Conservation (phyloP, 1,140 invertebrate genomes). For the Papilio glaucus region DNA sequence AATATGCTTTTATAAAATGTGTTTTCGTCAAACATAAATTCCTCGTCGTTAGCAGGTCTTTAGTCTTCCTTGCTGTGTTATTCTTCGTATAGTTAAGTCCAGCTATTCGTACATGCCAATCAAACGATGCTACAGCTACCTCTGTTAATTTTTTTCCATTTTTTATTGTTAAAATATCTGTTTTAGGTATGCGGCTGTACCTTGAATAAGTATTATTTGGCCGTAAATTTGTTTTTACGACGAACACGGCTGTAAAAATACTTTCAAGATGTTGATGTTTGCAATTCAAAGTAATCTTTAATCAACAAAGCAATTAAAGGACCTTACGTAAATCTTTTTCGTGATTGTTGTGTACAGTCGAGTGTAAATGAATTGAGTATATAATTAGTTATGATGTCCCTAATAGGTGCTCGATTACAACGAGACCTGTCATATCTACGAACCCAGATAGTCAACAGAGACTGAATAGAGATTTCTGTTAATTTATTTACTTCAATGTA, state of each 20-base stretch:
- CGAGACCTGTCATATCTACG: not conserved
- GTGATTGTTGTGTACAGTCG: not conserved
- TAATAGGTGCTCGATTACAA: not conserved
- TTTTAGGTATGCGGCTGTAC: not conserved
- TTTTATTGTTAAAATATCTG: not conserved
- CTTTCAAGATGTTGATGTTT: conserved; percentile 18
- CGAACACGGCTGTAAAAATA: not conserved
- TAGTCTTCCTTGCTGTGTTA: no score
- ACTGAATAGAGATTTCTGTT: no score
- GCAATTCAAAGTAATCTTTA: conserved; percentile 11
- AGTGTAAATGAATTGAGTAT: not conserved
- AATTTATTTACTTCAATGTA: no score
- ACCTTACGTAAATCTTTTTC: conserved; percentile 2
- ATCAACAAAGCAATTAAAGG: conserved; percentile 17
- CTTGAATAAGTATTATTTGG: not conserved
- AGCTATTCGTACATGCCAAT: conserved; percentile 15
- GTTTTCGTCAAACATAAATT: no score
- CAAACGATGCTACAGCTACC: conserved; percentile 4
- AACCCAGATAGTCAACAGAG: no score
- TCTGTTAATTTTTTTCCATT: not conserved
- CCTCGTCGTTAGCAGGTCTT: no score
- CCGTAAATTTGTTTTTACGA: not conserved
- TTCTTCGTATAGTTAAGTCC: no score
- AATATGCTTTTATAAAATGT: no score
- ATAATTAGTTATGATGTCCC: not conserved